Percentiles rank a stretch among this genome's conserved stretches.
Evolutionary conservation across 1,140 invertebrate genomes (phyloP).

Genomic region (Drosophila subobscura): DNA sequence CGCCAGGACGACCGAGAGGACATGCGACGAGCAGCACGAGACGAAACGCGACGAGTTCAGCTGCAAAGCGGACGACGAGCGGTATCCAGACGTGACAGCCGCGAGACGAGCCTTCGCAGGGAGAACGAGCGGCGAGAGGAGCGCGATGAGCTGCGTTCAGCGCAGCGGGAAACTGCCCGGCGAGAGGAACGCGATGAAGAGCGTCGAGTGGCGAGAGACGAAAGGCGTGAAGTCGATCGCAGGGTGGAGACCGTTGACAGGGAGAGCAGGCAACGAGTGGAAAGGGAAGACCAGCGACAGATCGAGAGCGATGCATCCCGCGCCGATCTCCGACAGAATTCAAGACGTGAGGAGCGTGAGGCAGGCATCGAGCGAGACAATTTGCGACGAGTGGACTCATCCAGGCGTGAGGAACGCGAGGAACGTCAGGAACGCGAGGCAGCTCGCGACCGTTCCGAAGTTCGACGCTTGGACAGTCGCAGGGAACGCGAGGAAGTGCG

Average conservation of each 20-base stretch:
- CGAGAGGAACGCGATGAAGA: conserved; percentile 1
- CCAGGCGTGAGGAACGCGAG: neutral
- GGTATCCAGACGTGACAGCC: neutral
- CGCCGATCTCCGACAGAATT: too few relatives aligned
- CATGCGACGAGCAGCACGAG: neutral
- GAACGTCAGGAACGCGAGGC: neutral
- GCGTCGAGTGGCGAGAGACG: too few relatives aligned
- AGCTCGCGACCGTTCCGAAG: too few relatives aligned
- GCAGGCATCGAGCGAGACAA: neutral
- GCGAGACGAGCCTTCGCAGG: too few relatives aligned
- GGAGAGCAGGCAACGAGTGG: too few relatives aligned
- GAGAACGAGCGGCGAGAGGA: neutral
- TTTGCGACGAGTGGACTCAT: neutral
- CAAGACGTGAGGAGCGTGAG: conserved; percentile 1
- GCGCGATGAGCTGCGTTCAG: neutral
- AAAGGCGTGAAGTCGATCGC: too few relatives aligned
- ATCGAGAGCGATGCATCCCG: too few relatives aligned
- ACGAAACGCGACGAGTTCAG: neutral
- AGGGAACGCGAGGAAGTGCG: neutral
- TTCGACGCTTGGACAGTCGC: too few relatives aligned
- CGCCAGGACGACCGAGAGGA: neutral
- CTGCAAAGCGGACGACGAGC: neutral
- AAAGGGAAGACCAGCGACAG: too few relatives aligned
- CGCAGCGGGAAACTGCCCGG: neutral
- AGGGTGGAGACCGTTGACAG: too few relatives aligned